Evolutionary conservation across 2,888 invertebrate species (phyloP).

Genomic region (Gortyna flavago): DNA sequence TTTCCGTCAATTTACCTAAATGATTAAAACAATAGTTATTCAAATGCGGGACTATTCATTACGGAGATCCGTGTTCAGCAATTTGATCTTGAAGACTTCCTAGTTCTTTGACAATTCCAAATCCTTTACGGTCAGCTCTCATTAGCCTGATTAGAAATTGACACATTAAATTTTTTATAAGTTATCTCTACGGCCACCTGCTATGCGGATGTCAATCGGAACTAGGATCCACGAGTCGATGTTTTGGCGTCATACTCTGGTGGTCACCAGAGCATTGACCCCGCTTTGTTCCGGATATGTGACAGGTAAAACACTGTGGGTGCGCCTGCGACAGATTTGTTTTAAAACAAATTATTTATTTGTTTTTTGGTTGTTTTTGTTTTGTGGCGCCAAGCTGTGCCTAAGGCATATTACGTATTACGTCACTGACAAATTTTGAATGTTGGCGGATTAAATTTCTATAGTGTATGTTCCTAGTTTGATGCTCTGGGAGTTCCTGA

Average conservation of each 20-base stretch:
- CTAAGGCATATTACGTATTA: slow-evolving; percentile 19
- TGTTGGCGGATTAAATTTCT: neutral
- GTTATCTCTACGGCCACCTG: slow-evolving; percentile 12
- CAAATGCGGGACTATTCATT: no score
- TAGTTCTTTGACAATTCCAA: neutral
- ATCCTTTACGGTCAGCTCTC: neutral
- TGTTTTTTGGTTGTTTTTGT: slow-evolving; percentile 24
- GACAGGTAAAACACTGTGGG: slow-evolving; percentile 75
- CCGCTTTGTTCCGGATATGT: slow-evolving; percentile 83
- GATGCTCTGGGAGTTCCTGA: neutral
- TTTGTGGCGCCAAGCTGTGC: slow-evolving; percentile 46
- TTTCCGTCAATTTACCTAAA: neutral
- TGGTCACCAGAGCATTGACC: slow-evolving; percentile 79
- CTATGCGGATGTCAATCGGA: slow-evolving; percentile 59
- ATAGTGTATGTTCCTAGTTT: neutral
- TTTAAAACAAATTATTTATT: slow-evolving; percentile 51
- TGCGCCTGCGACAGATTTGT: slow-evolving; percentile 59
- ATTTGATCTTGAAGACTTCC: neutral
- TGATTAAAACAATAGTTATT: neutral
- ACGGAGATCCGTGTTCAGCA: neutral
- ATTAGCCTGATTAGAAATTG: slow-evolving; percentile 24
- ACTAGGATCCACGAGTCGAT: slow-evolving; percentile 69
- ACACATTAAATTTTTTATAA: slow-evolving; percentile 7
- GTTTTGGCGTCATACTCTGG: slow-evolving; percentile 81
- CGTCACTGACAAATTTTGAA: slow-evolving; percentile 4